Evolutionary conservation across 1,140 invertebrate genomes (phyloP).

Genomic region (Pseudachorutes palmiensis): DNA sequence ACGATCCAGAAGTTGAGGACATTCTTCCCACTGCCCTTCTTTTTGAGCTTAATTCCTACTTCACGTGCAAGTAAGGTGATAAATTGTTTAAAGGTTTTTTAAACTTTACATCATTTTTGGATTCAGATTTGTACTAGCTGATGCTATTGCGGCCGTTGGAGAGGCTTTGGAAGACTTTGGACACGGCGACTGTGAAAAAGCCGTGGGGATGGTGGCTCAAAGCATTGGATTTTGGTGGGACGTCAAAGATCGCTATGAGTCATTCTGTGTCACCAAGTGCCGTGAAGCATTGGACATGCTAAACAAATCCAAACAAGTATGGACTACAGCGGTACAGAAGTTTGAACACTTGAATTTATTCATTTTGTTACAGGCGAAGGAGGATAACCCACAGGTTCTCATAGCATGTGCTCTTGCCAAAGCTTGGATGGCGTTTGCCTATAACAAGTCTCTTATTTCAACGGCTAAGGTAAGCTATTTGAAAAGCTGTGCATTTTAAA

Average conservation of each 20-base stretch:
- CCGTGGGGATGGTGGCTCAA: neutral
- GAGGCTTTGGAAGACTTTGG: neutral
- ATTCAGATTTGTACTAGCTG: neutral
- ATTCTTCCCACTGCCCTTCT: neutral
- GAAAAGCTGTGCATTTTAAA: too few relatives aligned
- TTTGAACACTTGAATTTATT: neutral
- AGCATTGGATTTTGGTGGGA: neutral
- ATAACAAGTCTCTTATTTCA: neutral
- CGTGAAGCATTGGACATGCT: neutral
- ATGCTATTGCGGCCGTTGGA: neutral
- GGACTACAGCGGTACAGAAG: neutral
- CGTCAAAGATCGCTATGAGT: neutral
- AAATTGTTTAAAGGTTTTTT: neutral
- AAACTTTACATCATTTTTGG: neutral
- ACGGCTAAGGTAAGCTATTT: neutral
- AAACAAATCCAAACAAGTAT: neutral
- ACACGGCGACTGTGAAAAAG: neutral
- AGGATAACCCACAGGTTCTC: neutral
- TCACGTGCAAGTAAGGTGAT: neutral
- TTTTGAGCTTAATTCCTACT: slow-evolving; percentile 7
- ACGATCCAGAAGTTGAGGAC: neutral
- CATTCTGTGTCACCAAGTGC: neutral
- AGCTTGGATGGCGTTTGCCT: neutral
- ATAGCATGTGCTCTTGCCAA: neutral
- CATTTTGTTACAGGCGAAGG: neutral